Base-by-base conservation (phyloP, 2,113 vertebrate genomes). In the Oryzias melastigma region DNA sequence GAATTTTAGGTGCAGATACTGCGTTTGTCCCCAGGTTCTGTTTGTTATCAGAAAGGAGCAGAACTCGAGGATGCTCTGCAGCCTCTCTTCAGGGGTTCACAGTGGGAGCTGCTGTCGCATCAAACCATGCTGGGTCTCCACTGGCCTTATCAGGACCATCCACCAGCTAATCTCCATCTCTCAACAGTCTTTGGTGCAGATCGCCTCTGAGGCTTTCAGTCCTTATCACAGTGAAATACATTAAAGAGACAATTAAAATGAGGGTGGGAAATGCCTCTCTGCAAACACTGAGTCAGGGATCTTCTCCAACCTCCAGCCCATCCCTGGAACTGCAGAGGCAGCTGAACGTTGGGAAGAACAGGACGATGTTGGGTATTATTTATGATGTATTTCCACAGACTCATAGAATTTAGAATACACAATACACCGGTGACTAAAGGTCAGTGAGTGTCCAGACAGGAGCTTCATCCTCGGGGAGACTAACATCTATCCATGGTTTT, bases 181-280 rank as follows among this genome's bases (percentile, higher is more conserved):
- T 47, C 47, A 25, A 85, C 85, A 83, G 78, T 50, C 62, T 66
- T 18, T 63, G 66, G 66, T 68, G 60, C 71, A 3, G 20, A 56
- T 68, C 17, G 53, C 70, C 81, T 77, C 64, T 19, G 52, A 77
- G 77, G 75, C 68, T 73, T 77, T 79, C 74, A 67, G 62, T 20
- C 60, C 61, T 82, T 84, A 86, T 88, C 80, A 50, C 65, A 73
- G 49, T 5, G 12, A 81, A 86, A 77, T 77, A 71, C 72, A 82
- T 85, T 76, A 78, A 82, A 78, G 63, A 81, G 49, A 59, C 66
- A 78, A 80, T 81, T 84, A 73, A 78, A 71, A 81, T 69, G 66
- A 82, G 44, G 67, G 67, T 41, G 65, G 71, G 73, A 29, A 44
- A 64, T 65, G 58, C 60, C 55, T 50, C 58, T 66, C 56, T 55